A percentile compares a stretch with the other conserved stretches of the same genome.
These are phyloP conservation scores for Athetis lepigone DNA, from an alignment of 2,888 invertebrate genomes.

Conservation along the genomic window DNA sequence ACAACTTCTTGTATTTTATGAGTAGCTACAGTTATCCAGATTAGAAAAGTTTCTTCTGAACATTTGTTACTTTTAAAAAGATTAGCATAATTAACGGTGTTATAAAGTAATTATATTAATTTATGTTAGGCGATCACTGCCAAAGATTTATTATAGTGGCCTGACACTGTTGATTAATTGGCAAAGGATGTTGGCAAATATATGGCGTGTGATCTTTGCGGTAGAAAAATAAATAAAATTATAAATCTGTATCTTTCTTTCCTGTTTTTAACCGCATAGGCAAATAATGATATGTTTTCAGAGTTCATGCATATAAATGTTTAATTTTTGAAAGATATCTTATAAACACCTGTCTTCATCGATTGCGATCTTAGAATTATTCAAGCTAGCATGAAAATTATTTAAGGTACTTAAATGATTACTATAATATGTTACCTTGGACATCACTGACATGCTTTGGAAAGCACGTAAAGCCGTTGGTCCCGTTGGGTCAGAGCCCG, in stretches of 20 bases:
- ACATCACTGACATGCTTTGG: too few relatives aligned
- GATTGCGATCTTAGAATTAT: too few relatives aligned
- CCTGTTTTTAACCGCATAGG: not conserved
- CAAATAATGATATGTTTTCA: not conserved
- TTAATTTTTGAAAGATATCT: too few relatives aligned
- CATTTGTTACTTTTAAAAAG: conserved; percentile 5
- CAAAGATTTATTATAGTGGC: conserved; percentile 21
- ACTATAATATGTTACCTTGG: too few relatives aligned
- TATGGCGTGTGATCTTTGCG: not conserved
- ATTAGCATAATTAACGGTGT: conserved; percentile 32
- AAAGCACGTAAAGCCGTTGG: too few relatives aligned
- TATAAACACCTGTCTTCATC: too few relatives aligned
- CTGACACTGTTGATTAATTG: conserved; percentile 13
- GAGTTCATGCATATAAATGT: too few relatives aligned
- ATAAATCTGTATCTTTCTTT: not conserved
- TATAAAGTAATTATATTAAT: conserved; percentile 20
- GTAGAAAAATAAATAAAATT: not conserved
- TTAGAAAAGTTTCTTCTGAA: not conserved
- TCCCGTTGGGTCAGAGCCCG: too few relatives aligned
- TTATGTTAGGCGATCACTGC: conserved; percentile 24
- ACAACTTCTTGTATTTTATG: conserved; percentile 2
- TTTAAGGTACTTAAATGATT: too few relatives aligned
- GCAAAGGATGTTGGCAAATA: not conserved
- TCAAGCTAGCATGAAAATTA: too few relatives aligned
- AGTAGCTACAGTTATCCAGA: conserved; percentile 1